Base-by-base conservation (phyloP, 2,888 invertebrate species). In the Synergus japonicus region DNA sequence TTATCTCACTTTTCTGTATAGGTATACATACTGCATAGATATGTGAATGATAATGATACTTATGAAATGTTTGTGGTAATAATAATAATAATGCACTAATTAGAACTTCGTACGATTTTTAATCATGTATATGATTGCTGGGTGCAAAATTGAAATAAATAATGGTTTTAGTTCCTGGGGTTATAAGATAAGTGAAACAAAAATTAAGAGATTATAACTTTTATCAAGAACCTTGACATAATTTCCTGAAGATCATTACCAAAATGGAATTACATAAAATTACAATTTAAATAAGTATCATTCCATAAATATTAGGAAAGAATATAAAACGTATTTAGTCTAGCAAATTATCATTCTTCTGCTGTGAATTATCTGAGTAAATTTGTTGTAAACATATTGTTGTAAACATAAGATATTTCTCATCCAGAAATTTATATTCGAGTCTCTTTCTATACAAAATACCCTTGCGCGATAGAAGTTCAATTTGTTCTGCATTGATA, bases 341-440 rank as follows among this genome's bases (percentile, higher is more conserved):
- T 18, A 13, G n/a, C 0, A 29, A 67, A 41, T 43, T 29, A 67
- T 67, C 29, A 60, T 22, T 60, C 22, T 29, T 29, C 22, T 22
- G 12, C 12, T 10, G 18, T 60, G 0, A 60, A 10, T 22, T 60
- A 60, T 54, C 54, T n/a, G 8, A 54, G 8, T 54, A 49, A 49
- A 49, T 69, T 8, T 49, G 22, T 73, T 73, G n/a, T 29, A 54
- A 37, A 73, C n/a, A 54, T 10, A 29, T 37, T 73, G n/a, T n/a
- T n/a, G n/a, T n/a, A n/a, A n/a, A n/a, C 54, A 2, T 54, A n/a
- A 54, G 54, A 60, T 22, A 60, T 60, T 60, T 4, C 18, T 60
- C 29, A 60, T 60, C 60, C 10, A 22, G 9, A 60, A 60, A 18
- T 60, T 10, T 22, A 22, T 60, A 60, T 4, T 60, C 12, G 22